Base-by-base conservation (phyloP, 2,113 vertebrate species). In the Danionella cerebrum region DNA sequence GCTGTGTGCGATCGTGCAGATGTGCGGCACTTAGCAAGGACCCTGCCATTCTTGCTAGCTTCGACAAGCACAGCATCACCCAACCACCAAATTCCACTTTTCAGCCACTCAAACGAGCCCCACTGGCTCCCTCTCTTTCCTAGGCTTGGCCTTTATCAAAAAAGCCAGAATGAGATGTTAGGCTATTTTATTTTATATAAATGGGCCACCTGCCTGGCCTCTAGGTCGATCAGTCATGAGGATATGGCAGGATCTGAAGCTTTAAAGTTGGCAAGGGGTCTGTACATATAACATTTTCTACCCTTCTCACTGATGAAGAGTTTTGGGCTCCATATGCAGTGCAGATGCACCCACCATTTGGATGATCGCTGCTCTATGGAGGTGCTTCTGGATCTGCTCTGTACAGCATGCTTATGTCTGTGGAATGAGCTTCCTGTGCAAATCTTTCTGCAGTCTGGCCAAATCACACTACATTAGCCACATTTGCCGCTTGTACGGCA, bases 1-100 rank as follows among this genome's bases (percentile, higher is more conserved):
- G 79, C 76, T 80, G 76, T 79, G 87, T 76, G 31, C 87, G 84
- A 86, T 88, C 80, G 84, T 81, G 81, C 82, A 87, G 84, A 86
- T 84, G 81, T 78, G 83, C 77, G 76, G 68, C 59, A 16, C 78
- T 83, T 76, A 67, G 81, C 75, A 71, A 78, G 83, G 78, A 72
- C 80, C 69, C 72, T 11, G 62, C 68, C 45, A 50, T 27, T 51
- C n/a, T 4, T 5, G 12, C 25, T 36, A 19, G 55, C 42, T 38
- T 39, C 14, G 44, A 72, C 63, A 65, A 66, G 59, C 55, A 29
- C 55, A 62, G 35, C 33, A 67, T 64, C 60, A 59, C 55, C 57
- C 57, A 38, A 44, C 42, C 52, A 42, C 39, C 58, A 69, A 51
- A 52, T 29, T 42, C 60, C 52, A 52, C 41, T 60, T 69, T 74